phyloP scores from a whole-genome alignment of 2,888 invertebrate genomes.

The Pantelozetes paolii region DNA sequence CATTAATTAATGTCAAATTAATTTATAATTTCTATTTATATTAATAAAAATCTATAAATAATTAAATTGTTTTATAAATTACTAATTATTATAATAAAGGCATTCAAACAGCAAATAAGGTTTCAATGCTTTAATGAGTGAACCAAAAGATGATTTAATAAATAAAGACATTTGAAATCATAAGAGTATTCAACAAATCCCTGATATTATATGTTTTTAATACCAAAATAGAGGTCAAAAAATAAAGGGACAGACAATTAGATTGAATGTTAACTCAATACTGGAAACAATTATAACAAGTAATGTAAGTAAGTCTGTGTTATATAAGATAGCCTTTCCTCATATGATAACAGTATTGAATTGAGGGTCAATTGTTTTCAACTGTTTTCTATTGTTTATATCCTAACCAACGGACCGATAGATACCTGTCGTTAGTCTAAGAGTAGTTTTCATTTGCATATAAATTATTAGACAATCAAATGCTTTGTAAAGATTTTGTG shows the following conservation, averaged over 20 bases:
- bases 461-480: neutral
- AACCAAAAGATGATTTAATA: too few relatives aligned
- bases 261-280: neutral
- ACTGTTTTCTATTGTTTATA: neutral
- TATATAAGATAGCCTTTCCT: neutral
- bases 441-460: neutral
- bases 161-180: too few relatives aligned
- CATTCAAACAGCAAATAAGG: too few relatives aligned
- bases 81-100: too few relatives aligned
- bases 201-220: too few relatives aligned
- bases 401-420: neutral
- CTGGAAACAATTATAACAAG: neutral
- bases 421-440: neutral
- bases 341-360: neutral
- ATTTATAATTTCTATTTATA: too few relatives aligned
- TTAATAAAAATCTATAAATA: too few relatives aligned
- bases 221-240: constrained; percentile 10
- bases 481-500: neutral
- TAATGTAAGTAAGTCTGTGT: neutral
- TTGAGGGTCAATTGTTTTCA: neutral
- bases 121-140: too few relatives aligned
- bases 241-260: neutral
- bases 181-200: too few relatives aligned
- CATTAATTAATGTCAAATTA: too few relatives aligned
- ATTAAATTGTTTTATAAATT: too few relatives aligned